Conservation (phyloP, 2,113 vertebrate species). For the Origma solitaria region DNA sequence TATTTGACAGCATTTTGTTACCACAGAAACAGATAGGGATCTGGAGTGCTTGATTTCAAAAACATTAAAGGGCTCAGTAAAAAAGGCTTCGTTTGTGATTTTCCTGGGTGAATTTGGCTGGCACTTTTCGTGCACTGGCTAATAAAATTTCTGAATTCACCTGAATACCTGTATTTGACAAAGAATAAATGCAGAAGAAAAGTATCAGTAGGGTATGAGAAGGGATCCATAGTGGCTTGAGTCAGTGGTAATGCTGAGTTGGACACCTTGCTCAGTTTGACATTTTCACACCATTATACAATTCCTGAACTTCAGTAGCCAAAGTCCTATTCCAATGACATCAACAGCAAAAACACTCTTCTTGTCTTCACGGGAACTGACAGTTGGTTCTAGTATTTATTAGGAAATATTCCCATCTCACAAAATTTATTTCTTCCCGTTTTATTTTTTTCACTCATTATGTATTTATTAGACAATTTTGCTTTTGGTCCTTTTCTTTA, state of each 20-base stretch:
- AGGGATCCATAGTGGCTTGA: background rate
- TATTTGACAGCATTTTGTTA: background rate
- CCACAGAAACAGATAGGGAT: background rate
- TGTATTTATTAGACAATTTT: constrained; percentile 55
- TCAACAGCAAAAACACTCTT: background rate
- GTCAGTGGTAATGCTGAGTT: background rate
- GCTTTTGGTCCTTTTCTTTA: constrained; percentile 23
- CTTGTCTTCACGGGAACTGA: background rate
- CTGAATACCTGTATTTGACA: background rate
- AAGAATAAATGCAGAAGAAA: background rate
- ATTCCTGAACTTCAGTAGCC: background rate
- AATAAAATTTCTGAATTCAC: background rate
- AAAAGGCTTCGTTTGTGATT: background rate
- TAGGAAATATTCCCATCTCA: constrained; percentile 43
- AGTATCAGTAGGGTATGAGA: background rate
- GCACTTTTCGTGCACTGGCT: background rate
- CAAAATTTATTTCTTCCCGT: background rate
- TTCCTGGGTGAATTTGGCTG: background rate
- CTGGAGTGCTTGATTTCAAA: background rate
- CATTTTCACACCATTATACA: background rate
- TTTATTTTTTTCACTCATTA: background rate
- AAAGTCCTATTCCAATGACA: background rate
- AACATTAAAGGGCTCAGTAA: background rate
- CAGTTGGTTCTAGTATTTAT: background rate
- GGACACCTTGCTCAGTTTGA: background rate